These are phyloP conservation scores for Antennarius striatus DNA, from an alignment of 2,113 vertebrate species.

Conservation along the genomic window DNA sequence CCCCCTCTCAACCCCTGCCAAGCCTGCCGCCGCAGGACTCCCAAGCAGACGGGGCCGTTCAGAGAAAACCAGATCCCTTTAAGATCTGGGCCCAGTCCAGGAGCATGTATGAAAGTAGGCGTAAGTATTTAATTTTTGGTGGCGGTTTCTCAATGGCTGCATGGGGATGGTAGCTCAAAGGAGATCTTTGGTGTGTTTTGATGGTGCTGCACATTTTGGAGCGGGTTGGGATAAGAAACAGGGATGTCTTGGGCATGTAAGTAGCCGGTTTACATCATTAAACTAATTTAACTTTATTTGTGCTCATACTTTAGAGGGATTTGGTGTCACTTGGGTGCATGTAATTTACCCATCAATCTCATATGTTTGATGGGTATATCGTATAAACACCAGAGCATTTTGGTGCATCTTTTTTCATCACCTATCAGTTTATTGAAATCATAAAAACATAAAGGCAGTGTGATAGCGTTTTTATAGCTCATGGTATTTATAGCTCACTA, in stretches of 20 bases:
- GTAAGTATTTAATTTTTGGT: conserved; percentile 89
- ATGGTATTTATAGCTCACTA: too few species aligned
- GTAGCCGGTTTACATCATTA: conserved; percentile 24
- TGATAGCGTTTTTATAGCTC: too few species aligned
- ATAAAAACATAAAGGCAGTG: too few species aligned
- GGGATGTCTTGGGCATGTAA: conserved; percentile 36
- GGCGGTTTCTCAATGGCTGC: conserved; percentile 64
- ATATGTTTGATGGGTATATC: too few species aligned
- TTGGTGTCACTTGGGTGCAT: background rate
- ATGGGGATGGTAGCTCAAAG: conserved; percentile 49
- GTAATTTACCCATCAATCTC: background rate
- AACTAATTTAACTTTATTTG: background rate
- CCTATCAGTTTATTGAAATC: too few species aligned
- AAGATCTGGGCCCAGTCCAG: conserved; percentile 99
- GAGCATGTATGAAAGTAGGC: conserved; percentile 99
- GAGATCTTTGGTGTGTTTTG: conserved; percentile 29
- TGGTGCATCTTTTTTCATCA: too few species aligned
- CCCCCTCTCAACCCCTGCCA: conserved; percentile 78
- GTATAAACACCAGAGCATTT: too few species aligned
- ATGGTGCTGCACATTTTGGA: conserved; percentile 12
- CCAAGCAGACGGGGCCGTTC: conserved; percentile 85
- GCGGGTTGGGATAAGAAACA: conserved; percentile 11
- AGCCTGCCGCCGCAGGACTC: conserved; percentile 81
- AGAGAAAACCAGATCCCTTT: conserved; percentile 98
- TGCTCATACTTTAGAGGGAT: background rate